These are phyloP conservation scores for Xiphorhynchus elegans DNA, from an alignment of 2,113 vertebrate genomes.

Conservation along the genomic window DNA sequence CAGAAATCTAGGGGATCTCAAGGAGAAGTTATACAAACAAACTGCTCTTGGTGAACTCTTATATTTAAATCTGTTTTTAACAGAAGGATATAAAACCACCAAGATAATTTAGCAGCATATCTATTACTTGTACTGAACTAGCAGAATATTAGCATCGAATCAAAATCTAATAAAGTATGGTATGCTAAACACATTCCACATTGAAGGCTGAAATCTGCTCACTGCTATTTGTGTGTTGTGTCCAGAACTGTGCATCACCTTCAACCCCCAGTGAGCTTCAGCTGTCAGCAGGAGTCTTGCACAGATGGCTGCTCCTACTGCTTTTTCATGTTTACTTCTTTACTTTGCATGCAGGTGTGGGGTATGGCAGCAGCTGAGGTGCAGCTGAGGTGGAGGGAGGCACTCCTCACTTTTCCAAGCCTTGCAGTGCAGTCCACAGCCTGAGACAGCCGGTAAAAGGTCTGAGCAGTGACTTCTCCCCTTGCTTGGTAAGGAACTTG, in stretches of 20 bases:
- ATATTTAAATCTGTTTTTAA: not conserved
- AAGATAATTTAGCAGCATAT: not conserved
- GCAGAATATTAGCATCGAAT: not conserved
- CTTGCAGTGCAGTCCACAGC: not conserved
- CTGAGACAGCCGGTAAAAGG: not conserved
- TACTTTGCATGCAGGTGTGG: not conserved
- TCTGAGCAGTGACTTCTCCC: not conserved
- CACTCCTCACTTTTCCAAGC: not conserved
- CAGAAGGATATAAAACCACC: not conserved
- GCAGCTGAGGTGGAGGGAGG: not conserved
- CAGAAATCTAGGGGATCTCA: not conserved
- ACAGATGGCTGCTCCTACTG: not conserved
- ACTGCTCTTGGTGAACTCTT: not conserved
- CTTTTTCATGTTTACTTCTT: not conserved
- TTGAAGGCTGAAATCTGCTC: not conserved
- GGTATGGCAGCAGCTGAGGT: not conserved
- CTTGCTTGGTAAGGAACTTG: not conserved
- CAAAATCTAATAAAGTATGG: not conserved
- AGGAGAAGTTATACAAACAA: not conserved
- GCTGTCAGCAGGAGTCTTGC: not conserved
- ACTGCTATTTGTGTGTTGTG: rapidly evolving
- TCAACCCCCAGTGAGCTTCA: not conserved
- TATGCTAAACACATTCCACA: not conserved
- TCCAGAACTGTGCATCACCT: not conserved
- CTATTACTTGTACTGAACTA: not conserved